Conservation (phyloP, 2,797 vertebrate genomes). For the Holocentrus rufus region DNA sequence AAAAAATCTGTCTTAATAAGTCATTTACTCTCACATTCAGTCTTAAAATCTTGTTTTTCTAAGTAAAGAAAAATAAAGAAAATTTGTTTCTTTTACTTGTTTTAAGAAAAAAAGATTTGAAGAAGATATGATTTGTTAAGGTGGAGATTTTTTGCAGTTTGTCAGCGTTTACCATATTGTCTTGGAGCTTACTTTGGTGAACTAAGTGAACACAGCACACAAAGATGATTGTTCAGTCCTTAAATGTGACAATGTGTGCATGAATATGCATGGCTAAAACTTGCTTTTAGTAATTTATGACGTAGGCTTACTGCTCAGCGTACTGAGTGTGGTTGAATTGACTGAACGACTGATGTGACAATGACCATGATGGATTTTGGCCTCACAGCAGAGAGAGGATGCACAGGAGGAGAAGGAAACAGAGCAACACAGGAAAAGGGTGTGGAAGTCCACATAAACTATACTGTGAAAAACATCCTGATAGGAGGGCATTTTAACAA, state of each 20-base stretch:
- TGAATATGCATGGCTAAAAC: neutral
- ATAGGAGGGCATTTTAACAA: neutral
- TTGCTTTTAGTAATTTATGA: neutral
- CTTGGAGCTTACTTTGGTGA: neutral
- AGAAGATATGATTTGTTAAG: too few species aligned
- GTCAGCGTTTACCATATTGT: neutral
- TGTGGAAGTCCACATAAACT: neutral
- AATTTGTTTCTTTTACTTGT: too few species aligned
- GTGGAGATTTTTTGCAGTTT: too few species aligned
- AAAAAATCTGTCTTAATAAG: too few species aligned
- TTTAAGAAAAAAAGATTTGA: too few species aligned
- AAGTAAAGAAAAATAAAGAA: too few species aligned
- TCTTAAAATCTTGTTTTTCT: too few species aligned
- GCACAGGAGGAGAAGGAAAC: slow-evolving; percentile 1
- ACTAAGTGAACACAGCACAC: neutral
- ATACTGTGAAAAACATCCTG: neutral
- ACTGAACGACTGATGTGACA: neutral
- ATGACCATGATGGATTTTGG: neutral
- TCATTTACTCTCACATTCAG: too few species aligned
- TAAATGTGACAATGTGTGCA: neutral
- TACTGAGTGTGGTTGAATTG: neutral
- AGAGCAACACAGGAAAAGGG: slow-evolving; percentile 25
- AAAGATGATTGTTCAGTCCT: neutral
- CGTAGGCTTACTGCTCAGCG: neutral
- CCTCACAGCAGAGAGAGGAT: neutral